A percentile compares a stretch with the other conserved stretches of the same genome.
These are phyloP conservation scores for Temnopleurus reevesii DNA, from an alignment of 53 echinoderm and acorn worm species.

Conservation along the genomic window DNA sequence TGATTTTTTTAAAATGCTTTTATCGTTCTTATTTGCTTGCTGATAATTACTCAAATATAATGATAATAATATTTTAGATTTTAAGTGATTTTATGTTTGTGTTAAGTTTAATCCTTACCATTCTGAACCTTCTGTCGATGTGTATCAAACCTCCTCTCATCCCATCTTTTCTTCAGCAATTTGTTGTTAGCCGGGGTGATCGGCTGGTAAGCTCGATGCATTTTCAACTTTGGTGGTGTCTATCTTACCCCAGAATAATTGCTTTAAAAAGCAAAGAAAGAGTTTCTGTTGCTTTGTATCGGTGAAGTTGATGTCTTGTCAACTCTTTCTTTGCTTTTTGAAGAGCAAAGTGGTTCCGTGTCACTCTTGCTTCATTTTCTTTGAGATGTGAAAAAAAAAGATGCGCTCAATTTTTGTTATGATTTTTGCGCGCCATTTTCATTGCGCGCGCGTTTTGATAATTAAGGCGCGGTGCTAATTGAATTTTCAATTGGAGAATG, in stretches of 20 bases:
- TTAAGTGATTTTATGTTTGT: too few relatives aligned
- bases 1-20: too few relatives aligned
- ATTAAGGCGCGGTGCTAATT: neutral
- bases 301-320: neutral
- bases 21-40: too few relatives aligned
- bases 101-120: conserved; percentile 69
- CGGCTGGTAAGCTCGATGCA: conserved; percentile 98
- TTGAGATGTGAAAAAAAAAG: neutral
- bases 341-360: neutral
- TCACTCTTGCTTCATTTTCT: neutral
- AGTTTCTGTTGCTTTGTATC: neutral
- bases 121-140: conserved; percentile 92
- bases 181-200: conserved; percentile 98
- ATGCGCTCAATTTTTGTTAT: conserved; percentile 21
- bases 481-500: neutral
- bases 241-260: neutral
- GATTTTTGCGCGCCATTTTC: conserved; percentile 25
- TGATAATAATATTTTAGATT: too few relatives aligned
- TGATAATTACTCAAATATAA: too few relatives aligned
- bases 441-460: neutral
- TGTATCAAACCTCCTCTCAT: conserved; percentile 83
- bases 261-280: conserved; percentile 38
- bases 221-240: conserved; percentile 18
- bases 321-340: conserved; percentile 23
- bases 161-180: conserved; percentile 93